Base-by-base conservation (phyloP, 2,797 vertebrate genomes). In the Channa striata region DNA sequence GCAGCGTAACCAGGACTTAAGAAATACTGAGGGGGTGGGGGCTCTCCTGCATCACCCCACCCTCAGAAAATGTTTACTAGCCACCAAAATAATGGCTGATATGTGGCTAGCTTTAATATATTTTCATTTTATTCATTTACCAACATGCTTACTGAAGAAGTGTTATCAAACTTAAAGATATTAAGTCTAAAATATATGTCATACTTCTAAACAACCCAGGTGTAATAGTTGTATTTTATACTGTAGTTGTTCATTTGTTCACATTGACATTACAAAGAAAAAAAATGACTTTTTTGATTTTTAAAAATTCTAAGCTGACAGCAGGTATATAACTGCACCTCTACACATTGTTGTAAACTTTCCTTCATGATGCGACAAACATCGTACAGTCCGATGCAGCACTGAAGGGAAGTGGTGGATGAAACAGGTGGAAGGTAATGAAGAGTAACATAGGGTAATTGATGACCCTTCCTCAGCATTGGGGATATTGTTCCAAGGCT, bases 381-480 rank as follows among this genome's bases (percentile, higher is more conserved):
- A 59, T 40, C 25, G 60, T 59, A 51, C 39, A 73, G 57, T 52
- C 67, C 54, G 62, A 61, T 51, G 3, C 67, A 50, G 73, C 77
- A 72, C 60, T 19, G 39, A 84, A 67, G 61, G 70, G 81, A 82
- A 84, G 71, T 74, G 81, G 81, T 75, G 84, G 89, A 87, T 86
- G 85, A 89, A 91, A 88, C 92, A 93, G 91, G 90, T 93, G 91
- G 83, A 87, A 87, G 84, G 87, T 91, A 89, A 91, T 92, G 88
- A 92, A 91, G 89, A 90, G 91, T 87, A 90, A 88, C 92, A 86
- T 68, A 48, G 87, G 85, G 85, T 93, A 91, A 92, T 91, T 87
- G 89, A 90, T 91, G 90, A 91, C 87, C 85, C 87, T 87, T 93
- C 88, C 82, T 89, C 84, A 85, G 78, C 86, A 86, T 86, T 86